Evolutionary conservation across 2,113 vertebrate species (phyloP).

Genomic region (Tretioscincus oriximinensis): DNA sequence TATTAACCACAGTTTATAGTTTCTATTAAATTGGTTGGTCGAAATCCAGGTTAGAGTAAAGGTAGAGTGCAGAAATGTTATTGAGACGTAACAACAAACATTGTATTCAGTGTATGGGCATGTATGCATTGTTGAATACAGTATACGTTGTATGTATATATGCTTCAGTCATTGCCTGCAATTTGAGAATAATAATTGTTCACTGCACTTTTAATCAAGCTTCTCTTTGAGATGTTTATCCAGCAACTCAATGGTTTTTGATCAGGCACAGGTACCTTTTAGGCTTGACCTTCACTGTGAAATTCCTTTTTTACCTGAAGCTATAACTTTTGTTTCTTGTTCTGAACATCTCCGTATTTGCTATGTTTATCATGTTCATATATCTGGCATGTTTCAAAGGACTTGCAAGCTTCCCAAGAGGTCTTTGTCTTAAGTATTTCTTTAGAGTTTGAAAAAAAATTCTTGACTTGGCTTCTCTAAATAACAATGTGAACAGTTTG

Average conservation of each 20-base stretch:
- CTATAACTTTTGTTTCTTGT: not conserved
- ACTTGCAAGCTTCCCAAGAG: conserved; percentile 53
- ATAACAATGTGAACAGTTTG: not conserved
- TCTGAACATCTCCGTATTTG: conserved; percentile 63
- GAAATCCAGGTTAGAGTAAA: not conserved
- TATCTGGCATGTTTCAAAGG: conserved; percentile 63
- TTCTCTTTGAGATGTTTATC: not conserved
- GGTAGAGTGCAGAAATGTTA: not conserved
- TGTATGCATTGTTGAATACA: not conserved
- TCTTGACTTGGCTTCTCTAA: not conserved
- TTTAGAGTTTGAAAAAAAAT: conserved; percentile 19
- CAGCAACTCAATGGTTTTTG: not conserved
- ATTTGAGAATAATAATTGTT: not conserved
- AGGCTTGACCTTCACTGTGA: not conserved
- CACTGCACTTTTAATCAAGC: not conserved
- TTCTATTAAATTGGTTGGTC: not conserved
- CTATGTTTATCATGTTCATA: conserved; percentile 54
- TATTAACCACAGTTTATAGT: not conserved
- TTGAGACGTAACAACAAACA: not conserved
- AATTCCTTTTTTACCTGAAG: conserved; percentile 19
- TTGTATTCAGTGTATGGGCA: not conserved
- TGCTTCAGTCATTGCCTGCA: not conserved
- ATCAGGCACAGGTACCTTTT: not conserved
- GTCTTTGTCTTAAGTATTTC: conserved; percentile 50
- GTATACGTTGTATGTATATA: not conserved